phyloP scores from a whole-genome alignment of 2,888 invertebrate genomes.

The Agonopterix alstromeriana region DNA sequence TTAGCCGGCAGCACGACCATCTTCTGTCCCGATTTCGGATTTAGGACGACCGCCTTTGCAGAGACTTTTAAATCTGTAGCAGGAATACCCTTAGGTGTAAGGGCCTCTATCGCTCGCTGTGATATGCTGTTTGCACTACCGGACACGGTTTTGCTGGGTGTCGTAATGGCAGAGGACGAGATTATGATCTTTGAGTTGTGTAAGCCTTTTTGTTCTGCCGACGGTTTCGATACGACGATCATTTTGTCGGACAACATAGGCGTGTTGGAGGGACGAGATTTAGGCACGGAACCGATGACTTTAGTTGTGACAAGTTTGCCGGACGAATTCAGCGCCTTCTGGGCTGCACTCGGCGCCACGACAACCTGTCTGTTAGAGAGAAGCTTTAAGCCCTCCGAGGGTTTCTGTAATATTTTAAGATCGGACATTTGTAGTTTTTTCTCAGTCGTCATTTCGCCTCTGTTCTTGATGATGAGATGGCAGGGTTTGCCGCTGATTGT shows the following conservation, averaged over 20 bases:
- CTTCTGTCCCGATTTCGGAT: conserved; percentile 68
- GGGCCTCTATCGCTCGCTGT: conserved; percentile 45
- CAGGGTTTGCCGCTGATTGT: conserved; percentile 46
- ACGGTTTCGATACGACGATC: conserved; percentile 64
- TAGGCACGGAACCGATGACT: conserved; percentile 57
- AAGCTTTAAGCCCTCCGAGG: conserved; percentile 56
- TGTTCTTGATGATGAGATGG: conserved; percentile 61
- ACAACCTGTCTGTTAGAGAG: conserved; percentile 60
- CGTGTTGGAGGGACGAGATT: conserved; percentile 31
- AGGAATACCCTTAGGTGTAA: conserved; percentile 65
- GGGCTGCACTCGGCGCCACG: conserved; percentile 47
- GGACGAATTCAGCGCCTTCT: conserved; percentile 48
- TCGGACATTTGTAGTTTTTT: conserved; percentile 61
- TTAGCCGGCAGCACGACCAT: conserved; percentile 72
- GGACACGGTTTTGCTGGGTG: conserved; percentile 36
- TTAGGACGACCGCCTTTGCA: conserved; percentile 65
- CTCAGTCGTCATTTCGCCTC: conserved; percentile 39
- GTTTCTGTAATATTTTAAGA: conserved; percentile 61
- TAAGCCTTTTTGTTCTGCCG: conserved; percentile 41
- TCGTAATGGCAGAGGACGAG: conserved; percentile 42
- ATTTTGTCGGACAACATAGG: conserved; percentile 54
- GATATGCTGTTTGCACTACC: conserved; percentile 43
- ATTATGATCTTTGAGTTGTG: conserved; percentile 56
- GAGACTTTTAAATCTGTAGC: conserved; percentile 70
- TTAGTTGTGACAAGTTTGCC: conserved; percentile 63